These are phyloP conservation scores for Pteronura brasiliensis DNA, from an alignment of 2,113 vertebrate species.

Conservation along the genomic window DNA sequence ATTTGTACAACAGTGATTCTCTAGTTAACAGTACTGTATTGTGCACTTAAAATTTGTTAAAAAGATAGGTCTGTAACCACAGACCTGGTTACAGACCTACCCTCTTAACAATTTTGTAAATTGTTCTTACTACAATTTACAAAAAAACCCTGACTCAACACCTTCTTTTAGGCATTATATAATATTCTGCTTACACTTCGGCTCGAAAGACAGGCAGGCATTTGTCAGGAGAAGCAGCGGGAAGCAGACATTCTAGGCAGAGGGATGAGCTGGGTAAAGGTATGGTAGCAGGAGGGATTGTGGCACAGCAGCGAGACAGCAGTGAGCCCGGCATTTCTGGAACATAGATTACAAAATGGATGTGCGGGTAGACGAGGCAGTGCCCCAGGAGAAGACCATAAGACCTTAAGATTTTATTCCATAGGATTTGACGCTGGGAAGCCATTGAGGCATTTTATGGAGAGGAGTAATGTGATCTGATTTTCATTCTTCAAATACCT, in stretches of 20 bases:
- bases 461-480: not conserved
- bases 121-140: not conserved
- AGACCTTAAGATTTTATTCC: not conserved
- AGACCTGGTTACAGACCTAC: not conserved
- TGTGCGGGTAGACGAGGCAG: fast-evolving
- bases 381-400: no score
- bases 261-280: not conserved
- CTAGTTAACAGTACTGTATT: not conserved
- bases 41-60: not conserved
- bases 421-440: not conserved
- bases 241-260: not conserved
- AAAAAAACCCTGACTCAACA: not conserved
- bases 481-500: not conserved
- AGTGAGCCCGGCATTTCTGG: not conserved
- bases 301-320: not conserved
- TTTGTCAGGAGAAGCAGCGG: not conserved
- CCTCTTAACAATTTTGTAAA: no score
- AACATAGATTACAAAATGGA: not conserved
- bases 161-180: not conserved
- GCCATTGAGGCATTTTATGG: not conserved
- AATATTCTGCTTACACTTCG: not conserved
- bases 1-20: not conserved
- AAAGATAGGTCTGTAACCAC: not conserved
- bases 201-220: not conserved
- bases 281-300: no score